phyloP scores from a whole-genome alignment of 2,113 vertebrate genomes.

The Tetraodon nigroviridis region DNA sequence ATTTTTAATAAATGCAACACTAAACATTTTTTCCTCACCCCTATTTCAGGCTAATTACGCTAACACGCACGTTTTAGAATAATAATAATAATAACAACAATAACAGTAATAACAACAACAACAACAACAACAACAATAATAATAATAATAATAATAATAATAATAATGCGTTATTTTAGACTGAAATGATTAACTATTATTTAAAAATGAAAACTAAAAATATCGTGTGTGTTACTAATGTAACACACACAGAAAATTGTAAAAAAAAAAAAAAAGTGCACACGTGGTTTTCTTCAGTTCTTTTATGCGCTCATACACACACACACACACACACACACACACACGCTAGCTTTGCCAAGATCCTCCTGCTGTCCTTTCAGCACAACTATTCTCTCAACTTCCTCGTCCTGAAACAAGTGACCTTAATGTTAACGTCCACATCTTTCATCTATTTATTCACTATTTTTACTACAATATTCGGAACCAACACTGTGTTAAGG shows the following conservation, averaged over 20 bases:
- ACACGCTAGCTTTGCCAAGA: constrained; percentile 50
- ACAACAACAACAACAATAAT: too few relatives aligned
- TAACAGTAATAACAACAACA: too few relatives aligned
- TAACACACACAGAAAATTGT: background rate
- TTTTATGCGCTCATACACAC: constrained; percentile 2
- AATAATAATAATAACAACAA: too few relatives aligned
- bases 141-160: too few relatives aligned
- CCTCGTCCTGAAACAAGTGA: constrained; percentile 6
- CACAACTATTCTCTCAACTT: constrained; percentile 44
- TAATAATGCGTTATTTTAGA: too few relatives aligned
- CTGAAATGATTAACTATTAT: background rate
- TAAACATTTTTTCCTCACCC: constrained; percentile 19
- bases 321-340: constrained; percentile 16
- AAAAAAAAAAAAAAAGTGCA: background rate
- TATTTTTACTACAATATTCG: too few relatives aligned
- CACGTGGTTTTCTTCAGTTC: background rate
- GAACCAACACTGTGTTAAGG: background rate
- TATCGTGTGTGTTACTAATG: background rate
- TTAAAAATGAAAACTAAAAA: background rate
- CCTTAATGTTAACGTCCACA: too few relatives aligned
- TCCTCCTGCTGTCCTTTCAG: constrained; percentile 68
- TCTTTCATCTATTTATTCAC: background rate
- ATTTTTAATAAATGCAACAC: constrained; percentile 50
- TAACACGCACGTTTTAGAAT: constrained; percentile 6
- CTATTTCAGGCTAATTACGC: constrained; percentile 40